Evolutionary conservation across 2,113 vertebrate genomes (phyloP).

Genomic region (Megaceryle torquata): DNA sequence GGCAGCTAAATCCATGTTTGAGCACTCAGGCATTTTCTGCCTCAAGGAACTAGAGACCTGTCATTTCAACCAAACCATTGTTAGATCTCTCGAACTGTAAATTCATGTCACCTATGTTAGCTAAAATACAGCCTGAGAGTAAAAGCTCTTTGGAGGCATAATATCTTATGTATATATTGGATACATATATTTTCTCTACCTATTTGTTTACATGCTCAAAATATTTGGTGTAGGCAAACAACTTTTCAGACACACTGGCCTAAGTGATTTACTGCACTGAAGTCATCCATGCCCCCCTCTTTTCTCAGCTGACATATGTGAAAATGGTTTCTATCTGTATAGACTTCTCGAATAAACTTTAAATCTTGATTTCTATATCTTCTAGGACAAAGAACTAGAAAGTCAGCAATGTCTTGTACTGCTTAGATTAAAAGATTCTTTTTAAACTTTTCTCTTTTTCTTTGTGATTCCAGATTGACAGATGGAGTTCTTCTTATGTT

Average conservation of each 20-base stretch:
- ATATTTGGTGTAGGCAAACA: neutral
- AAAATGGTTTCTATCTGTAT: neutral
- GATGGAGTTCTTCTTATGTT: neutral
- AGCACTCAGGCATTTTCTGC: neutral
- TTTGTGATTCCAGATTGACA: neutral
- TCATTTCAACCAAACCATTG: neutral
- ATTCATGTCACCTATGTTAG: neutral
- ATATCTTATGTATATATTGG: fast-evolving
- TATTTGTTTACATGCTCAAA: neutral
- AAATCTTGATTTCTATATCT: neutral
- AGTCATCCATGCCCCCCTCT: neutral
- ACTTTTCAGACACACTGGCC: neutral
- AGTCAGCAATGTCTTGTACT: neutral
- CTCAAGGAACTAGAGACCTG: neutral
- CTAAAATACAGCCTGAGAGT: neutral
- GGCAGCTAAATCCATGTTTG: neutral
- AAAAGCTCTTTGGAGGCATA: neutral
- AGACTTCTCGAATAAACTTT: neutral
- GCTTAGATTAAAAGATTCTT: neutral
- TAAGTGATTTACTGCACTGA: neutral
- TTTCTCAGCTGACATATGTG: neutral
- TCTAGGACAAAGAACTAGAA: neutral
- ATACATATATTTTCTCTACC: neutral
- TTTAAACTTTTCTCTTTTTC: neutral
- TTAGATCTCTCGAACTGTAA: neutral